Conservation (phyloP, 2,797 vertebrate genomes). For the Thripadectes ignobilis region DNA sequence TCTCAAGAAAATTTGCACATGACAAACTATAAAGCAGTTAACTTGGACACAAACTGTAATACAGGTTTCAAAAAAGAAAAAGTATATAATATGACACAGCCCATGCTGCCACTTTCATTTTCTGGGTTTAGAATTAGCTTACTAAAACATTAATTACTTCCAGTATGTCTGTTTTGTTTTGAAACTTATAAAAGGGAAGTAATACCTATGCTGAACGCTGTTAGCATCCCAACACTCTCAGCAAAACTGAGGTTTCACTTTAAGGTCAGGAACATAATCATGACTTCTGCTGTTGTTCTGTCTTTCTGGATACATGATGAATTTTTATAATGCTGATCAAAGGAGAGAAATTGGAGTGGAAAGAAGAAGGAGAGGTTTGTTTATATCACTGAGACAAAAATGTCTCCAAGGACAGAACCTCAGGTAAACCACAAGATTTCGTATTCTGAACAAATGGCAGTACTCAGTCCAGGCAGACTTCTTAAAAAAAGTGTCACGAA, state of each 20-base stretch:
- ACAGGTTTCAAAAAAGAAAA: neutral
- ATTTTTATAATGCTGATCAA: slow-evolving; percentile 28
- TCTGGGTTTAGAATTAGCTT: neutral
- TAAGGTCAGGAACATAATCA: neutral
- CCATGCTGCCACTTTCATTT: neutral
- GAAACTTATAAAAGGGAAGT: neutral
- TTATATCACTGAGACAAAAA: neutral
- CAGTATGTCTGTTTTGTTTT: neutral
- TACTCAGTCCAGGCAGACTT: neutral
- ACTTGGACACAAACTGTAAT: neutral
- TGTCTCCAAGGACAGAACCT: neutral
- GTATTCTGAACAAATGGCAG: neutral
- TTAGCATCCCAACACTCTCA: neutral
- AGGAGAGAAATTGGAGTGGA: neutral
- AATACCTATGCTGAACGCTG: neutral
- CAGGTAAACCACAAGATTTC: neutral
- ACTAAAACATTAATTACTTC: neutral
- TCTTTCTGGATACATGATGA: neutral
- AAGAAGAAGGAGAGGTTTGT: neutral
- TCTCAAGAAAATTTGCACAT: neutral
- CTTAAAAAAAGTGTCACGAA: neutral
- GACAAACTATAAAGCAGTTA: neutral
- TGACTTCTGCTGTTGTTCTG: neutral
- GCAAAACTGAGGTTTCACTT: slow-evolving; percentile 8
- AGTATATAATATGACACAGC: neutral